Percentiles rank a stretch among this genome's conserved stretches.
These are phyloP conservation scores for Hozukius guyotensis DNA, from an alignment of 2,797 vertebrate genomes.

Conservation along the genomic window DNA sequence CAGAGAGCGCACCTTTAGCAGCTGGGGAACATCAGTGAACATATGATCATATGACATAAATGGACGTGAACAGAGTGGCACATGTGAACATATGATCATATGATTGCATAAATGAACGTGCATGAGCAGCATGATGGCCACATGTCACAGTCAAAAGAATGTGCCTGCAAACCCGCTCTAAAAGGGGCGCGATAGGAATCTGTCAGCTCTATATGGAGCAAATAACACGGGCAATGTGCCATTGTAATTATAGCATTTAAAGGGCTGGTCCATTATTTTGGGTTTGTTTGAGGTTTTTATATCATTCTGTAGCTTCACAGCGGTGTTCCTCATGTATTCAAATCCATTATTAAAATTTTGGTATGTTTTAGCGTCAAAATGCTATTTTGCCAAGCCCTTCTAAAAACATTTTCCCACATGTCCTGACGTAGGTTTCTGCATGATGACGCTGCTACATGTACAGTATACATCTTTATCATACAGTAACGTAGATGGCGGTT, in stretches of 20 bases:
- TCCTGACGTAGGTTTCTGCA: accelerated
- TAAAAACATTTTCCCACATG: no score
- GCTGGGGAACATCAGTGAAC: conserved; percentile 28
- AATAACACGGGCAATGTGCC: conserved; percentile 27
- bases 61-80: conserved; percentile 9
- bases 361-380: accelerated
- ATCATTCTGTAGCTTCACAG: accelerated
- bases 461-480: no score
- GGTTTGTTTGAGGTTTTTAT: no score
- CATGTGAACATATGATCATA: conserved; percentile 15
- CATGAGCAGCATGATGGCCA: not conserved
- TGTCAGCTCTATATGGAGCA: conserved; percentile 47
- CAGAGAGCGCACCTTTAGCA: conserved; percentile 37
- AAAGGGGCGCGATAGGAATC: conserved; percentile 39
- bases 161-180: not conserved
- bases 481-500: no score
- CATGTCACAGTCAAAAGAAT: conserved; percentile 36
- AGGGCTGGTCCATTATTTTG: no score
- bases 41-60: conserved; percentile 18
- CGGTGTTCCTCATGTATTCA: accelerated
- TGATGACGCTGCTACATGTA: no score
- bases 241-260: conserved; percentile 28
- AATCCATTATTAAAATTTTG: no score
- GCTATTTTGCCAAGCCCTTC: no score
- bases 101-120: not conserved